Percentiles rank a stretch among this genome's conserved stretches.
phyloP scores from a whole-genome alignment of 2,888 invertebrate species.

The Mesochorus sp. region DNA sequence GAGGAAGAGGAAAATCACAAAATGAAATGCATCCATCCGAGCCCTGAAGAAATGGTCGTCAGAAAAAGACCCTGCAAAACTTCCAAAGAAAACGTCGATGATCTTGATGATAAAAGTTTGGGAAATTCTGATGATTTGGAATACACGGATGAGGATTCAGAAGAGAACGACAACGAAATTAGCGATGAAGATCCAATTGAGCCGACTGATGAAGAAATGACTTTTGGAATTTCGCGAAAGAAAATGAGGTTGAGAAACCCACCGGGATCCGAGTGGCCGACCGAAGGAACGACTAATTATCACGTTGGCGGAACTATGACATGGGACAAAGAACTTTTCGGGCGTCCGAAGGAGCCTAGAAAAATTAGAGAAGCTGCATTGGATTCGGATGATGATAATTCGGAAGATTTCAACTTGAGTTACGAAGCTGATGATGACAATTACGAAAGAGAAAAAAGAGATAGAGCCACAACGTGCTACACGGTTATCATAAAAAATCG shows the following conservation, averaged over 20 bases:
- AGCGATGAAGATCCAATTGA: conserved; percentile 11
- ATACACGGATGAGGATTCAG: conserved; percentile 5
- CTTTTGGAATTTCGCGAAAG: background rate
- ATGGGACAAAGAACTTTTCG: conserved; percentile 66
- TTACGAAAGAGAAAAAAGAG: conserved; percentile 8
- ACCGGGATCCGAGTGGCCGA: conserved; percentile 70
- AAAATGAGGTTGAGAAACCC: conserved; percentile 43
- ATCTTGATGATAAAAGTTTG: conserved; percentile 1
- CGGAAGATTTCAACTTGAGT: conserved; percentile 27
- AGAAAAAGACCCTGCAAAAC: conserved; percentile 31
- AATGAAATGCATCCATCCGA: conserved; percentile 49
- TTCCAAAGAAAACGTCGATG: conserved; percentile 13
- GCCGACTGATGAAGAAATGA: background rate
- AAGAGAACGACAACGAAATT: conserved; percentile 13
- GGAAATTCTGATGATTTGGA: background rate
- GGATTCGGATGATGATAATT: conserved; percentile 21
- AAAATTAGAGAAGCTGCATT: background rate
- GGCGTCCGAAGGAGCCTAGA: conserved; percentile 15
- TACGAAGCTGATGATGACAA: conserved; percentile 4
- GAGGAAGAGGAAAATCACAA: conserved; percentile 62
- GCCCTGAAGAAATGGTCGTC: conserved; percentile 45
- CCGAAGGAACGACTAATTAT: conserved; percentile 65
- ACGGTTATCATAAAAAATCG: conserved; percentile 55
- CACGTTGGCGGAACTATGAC: conserved; percentile 70
- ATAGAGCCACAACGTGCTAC: conserved; percentile 55